These are phyloP conservation scores for Parnassius smintheus DNA, from an alignment of 2,888 invertebrate species.

Conservation along the genomic window DNA sequence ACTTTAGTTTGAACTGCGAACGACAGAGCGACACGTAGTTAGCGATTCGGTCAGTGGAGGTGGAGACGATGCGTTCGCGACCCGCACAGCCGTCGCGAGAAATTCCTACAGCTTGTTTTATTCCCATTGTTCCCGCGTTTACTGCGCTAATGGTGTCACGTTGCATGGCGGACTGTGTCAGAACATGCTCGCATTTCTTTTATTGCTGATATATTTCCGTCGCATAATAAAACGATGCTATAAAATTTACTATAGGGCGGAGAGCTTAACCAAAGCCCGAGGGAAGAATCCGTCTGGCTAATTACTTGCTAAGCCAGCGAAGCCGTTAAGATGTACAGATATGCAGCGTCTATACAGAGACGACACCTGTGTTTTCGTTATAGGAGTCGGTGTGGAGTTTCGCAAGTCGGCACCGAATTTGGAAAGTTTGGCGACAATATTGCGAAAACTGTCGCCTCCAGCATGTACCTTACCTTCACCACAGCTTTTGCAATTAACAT, in stretches of 20 bases:
- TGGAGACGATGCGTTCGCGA: constrained; percentile 40
- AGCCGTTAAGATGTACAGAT: constrained; percentile 16
- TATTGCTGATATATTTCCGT: constrained; percentile 57
- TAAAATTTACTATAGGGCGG: constrained; percentile 28
- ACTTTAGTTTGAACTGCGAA: too few relatives aligned
- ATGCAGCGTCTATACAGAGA: constrained; percentile 15
- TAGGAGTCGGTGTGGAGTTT: constrained; percentile 62
- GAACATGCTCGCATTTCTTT: constrained; percentile 48
- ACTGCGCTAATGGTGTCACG: constrained; percentile 73
- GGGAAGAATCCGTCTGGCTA: constrained; percentile 9
- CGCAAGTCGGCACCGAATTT: constrained; percentile 76
- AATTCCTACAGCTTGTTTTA: constrained; percentile 62
- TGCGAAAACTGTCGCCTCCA: constrained; percentile 59
- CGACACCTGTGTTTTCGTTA: constrained; percentile 48
- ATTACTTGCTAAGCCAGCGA: constrained; percentile 28
- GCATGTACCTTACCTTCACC: constrained; percentile 24
- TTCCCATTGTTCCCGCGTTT: constrained; percentile 60
- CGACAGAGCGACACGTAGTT: background rate
- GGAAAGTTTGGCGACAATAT: constrained; percentile 73
- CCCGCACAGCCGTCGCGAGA: constrained; percentile 50
- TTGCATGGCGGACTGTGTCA: constrained; percentile 66
- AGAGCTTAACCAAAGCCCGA: background rate
- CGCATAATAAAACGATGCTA: constrained; percentile 36
- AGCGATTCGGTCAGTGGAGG: constrained; percentile 36
- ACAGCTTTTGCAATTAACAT: constrained; percentile 19